These are phyloP conservation scores for Eulemur mongoz DNA, from an alignment of 2,797 vertebrate species.

Conservation along the genomic window DNA sequence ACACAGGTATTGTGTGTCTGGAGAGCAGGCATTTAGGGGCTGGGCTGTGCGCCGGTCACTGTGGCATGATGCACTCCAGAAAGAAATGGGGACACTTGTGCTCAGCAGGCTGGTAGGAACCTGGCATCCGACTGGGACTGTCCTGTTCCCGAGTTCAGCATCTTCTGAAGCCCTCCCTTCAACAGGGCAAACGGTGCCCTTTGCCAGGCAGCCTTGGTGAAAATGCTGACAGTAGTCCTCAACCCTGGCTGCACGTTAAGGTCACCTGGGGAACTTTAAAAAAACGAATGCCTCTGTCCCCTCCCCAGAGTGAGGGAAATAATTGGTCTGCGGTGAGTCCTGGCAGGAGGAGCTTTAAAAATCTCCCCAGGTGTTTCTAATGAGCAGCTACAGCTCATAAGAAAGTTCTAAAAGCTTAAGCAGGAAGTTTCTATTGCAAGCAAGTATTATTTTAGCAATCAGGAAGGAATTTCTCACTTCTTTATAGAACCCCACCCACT, in stretches of 20 bases:
- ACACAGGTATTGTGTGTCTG: background rate
- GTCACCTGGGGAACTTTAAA: constrained; percentile 17
- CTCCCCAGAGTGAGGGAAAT: background rate
- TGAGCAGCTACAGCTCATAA: constrained; percentile 26
- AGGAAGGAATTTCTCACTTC: constrained; percentile 60
- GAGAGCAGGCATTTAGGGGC: background rate
- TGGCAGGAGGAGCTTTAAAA: background rate
- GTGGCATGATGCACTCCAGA: background rate
- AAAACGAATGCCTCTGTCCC: background rate
- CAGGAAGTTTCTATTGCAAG: constrained; percentile 37
- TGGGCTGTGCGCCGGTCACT: background rate
- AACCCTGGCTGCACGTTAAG: background rate
- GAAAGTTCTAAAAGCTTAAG: constrained; percentile 50
- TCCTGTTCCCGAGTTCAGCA: background rate
- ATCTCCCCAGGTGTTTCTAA: constrained; percentile 50
- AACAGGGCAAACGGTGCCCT: background rate
- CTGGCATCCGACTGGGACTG: background rate
- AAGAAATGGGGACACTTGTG: background rate
- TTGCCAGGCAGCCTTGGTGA: background rate
- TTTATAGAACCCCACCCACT: constrained; percentile 13
- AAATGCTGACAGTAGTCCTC: background rate
- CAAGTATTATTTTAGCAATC: constrained; percentile 57
- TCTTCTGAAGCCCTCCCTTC: background rate
- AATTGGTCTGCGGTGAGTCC: background rate
- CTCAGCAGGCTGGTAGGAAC: background rate